A percentile compares a stretch with the other conserved stretches of the same genome.
Conservation (phyloP, 2,113 vertebrate genomes). For the Nothoprocta pentlandii region DNA sequence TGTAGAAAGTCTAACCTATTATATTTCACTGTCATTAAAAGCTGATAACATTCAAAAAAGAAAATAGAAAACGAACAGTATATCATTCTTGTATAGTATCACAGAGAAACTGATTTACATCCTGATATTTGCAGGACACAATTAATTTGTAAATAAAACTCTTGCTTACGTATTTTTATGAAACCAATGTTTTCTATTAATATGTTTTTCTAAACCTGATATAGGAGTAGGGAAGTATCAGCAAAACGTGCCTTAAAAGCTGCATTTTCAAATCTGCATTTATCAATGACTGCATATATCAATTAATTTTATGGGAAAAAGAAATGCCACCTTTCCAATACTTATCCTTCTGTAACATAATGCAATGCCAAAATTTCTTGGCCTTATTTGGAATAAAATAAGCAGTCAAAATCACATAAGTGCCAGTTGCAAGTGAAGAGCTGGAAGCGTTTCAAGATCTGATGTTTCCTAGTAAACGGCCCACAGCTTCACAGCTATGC, state of each 20-base stretch:
- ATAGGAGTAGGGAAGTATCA: background rate
- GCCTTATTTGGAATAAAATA: background rate
- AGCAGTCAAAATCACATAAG: background rate
- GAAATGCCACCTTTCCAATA: background rate
- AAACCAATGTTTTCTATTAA: background rate
- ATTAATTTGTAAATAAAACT: background rate
- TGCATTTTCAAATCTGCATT: background rate
- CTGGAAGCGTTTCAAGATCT: background rate
- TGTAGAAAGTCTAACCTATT: background rate
- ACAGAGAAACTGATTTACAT: background rate
- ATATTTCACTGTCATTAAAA: background rate
- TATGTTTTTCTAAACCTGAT: background rate
- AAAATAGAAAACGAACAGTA: background rate
- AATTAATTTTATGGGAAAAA: background rate
- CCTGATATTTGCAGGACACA: background rate
- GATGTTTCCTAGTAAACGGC: background rate
- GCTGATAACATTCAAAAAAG: background rate
- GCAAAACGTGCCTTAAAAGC: background rate
- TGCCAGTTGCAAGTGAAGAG: background rate
- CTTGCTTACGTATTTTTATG: background rate
- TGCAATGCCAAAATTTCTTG: background rate
- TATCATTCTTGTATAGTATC: background rate
- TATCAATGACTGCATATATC: background rate
- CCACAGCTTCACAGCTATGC: background rate
- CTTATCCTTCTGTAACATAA: background rate